A percentile compares a stretch with the other conserved stretches of the same genome.
Conservation (phyloP, 2,797 vertebrate species). For the Pelodytes ibericus region DNA sequence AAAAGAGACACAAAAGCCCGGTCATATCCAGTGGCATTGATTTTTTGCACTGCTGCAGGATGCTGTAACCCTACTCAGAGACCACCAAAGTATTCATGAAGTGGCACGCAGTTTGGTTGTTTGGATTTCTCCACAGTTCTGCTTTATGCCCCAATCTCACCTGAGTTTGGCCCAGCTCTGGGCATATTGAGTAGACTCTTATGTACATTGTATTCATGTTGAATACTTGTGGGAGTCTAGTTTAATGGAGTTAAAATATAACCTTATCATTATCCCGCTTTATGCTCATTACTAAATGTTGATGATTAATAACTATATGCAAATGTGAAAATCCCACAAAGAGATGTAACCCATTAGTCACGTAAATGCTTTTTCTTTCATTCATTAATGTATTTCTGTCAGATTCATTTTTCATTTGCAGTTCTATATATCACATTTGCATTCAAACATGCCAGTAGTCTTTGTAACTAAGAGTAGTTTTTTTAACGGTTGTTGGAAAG, state of each 20-base stretch:
- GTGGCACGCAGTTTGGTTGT: too few relatives aligned
- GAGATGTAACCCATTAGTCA: too few relatives aligned
- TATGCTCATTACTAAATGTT: conserved; percentile 29
- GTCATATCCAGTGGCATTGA: too few relatives aligned
- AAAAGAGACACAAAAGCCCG: too few relatives aligned
- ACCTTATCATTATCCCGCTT: not conserved
- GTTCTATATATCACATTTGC: not conserved
- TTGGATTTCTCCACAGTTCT: too few relatives aligned
- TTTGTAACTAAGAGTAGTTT: not conserved
- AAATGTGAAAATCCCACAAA: conserved; percentile 30
- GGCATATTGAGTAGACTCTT: not conserved
- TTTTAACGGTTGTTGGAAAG: not conserved
- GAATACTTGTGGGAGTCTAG: conserved; percentile 4
- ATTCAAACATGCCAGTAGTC: not conserved
- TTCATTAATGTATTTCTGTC: conserved; percentile 27
- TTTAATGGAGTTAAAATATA: not conserved
- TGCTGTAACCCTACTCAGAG: too few relatives aligned
- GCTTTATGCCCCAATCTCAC: too few relatives aligned
- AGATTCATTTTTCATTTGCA: conserved; percentile 20
- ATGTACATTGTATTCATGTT: not conserved
- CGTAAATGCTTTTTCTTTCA: conserved; percentile 12
- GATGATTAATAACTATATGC: conserved; percentile 16
- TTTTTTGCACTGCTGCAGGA: too few relatives aligned
- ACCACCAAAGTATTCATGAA: too few relatives aligned
- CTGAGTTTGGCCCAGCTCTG: too few relatives aligned